Evolutionary conservation across 1,140 invertebrate genomes (phyloP).

Genomic region (Eufriesea mexicana): DNA sequence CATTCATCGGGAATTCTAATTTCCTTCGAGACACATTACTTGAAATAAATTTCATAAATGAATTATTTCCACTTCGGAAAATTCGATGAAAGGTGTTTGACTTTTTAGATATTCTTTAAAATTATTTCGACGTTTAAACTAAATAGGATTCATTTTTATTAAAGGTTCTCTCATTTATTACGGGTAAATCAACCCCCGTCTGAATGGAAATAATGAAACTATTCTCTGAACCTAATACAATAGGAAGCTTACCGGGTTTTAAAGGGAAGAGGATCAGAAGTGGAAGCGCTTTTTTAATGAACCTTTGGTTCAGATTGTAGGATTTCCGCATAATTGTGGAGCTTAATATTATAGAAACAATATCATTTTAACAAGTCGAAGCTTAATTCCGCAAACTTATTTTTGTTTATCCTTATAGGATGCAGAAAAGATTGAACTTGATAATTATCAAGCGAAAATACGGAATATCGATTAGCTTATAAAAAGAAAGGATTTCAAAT

Average conservation of each 20-base stretch:
- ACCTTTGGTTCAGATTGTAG: not conserved
- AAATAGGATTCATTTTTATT: not conserved
- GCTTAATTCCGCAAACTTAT: not conserved
- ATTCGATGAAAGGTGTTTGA: too few relatives aligned
- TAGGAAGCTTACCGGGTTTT: slow-evolving; percentile 10
- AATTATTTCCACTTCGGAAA: too few relatives aligned
- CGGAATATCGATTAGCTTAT: not conserved
- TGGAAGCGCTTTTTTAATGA: slow-evolving; percentile 1
- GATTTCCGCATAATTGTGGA: not conserved
- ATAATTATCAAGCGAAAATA: not conserved
- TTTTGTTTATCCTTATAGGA: not conserved
- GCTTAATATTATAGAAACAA: not conserved
- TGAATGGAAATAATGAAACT: slow-evolving; percentile 7
- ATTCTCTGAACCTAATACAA: not conserved
- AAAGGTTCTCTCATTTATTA: not conserved
- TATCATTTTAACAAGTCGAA: not conserved
- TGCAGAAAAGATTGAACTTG: not conserved
- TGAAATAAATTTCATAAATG: too few relatives aligned
- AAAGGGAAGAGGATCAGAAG: slow-evolving; percentile 4
- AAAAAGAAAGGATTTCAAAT: not conserved
- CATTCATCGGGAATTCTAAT: too few relatives aligned
- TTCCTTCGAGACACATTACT: too few relatives aligned
- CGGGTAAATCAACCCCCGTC: not conserved
- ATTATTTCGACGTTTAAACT: not conserved
- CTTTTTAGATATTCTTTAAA: too few relatives aligned